Evolutionary conservation across 2,797 vertebrate genomes (phyloP), one percentile per base, ranked within the genome.

Genomic region (Anguilla anguilla): DNA sequence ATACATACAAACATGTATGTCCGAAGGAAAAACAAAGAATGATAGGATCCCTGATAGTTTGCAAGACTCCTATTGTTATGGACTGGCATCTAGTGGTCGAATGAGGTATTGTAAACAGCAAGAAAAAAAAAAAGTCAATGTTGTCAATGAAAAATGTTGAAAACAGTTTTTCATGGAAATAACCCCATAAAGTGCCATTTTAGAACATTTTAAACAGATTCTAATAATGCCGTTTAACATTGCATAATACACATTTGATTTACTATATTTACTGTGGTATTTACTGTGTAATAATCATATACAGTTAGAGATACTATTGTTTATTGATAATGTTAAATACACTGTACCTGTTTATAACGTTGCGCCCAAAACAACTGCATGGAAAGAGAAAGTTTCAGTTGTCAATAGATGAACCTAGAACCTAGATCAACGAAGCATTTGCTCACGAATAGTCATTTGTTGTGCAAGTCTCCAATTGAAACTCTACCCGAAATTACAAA

Each of bases 61-160:
- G 25, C 77, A 49, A 59, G 28, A 35, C 46, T 90, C 89, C 53
- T 72, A 91, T 91, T 95, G 92, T 92, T 83, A 88, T 89, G 93
- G 90, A 95, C 93, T 94, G 95, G 92, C 95, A 96, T 94, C 96
- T 96, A 94, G 94, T 55, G 90, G 90, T 64, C 6, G n/a, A 2
- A 35, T 6, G 31, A 25, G 43, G 79, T 83, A 84, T 51, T 83
- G 59, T 81, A 35, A 64, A 83, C 61, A 86, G 6, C 25, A 77
- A 64, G 2, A 25, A 64, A 1, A 25, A 6, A 17, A 25, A 6
- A 67, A 7, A 67, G 55, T 57, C 25, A 2, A 49, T 74, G 5
- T 39, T 49, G 28, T 72, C 28, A 4, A 39, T 77, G 35, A 39
- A 39, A 39, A 11, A 2, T 72, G 5, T 19, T 43, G 13, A 39